These are phyloP conservation scores for Urosaurus nigricauda DNA, from an alignment of 2,797 vertebrate species.

Conservation along the genomic window DNA sequence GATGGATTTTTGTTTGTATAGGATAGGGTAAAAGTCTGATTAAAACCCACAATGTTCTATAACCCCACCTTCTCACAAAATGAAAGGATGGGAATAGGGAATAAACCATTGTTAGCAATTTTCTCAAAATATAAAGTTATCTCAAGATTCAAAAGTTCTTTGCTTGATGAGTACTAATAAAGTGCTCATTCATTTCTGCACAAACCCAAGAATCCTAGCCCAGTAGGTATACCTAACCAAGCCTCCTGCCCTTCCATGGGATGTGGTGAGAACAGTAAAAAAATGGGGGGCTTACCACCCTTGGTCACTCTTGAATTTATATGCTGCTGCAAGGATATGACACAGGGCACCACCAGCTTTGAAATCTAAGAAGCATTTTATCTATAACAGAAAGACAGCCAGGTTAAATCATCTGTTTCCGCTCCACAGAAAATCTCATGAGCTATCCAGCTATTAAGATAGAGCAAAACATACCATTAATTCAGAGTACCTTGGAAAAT, in stretches of 20 bases:
- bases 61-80: not conserved
- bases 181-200: not conserved
- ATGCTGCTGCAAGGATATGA: slow-evolving; percentile 96
- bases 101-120: not conserved
- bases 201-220: not conserved
- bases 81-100: not conserved
- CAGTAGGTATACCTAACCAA: not conserved
- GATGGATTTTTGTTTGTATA: no score
- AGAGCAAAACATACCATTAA: not conserved
- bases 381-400: slow-evolving; percentile 78
- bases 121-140: not conserved
- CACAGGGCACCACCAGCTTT: slow-evolving; percentile 95
- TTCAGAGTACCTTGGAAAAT: not conserved
- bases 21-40: not conserved
- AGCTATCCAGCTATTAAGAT: not conserved
- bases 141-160: not conserved
- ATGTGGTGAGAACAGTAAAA: slow-evolving; percentile 6
- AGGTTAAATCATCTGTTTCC: not conserved
- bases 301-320: slow-evolving; percentile 99
- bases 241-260: not conserved
- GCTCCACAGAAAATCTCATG: not conserved
- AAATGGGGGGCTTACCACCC: slow-evolving; percentile 90
- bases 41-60: not conserved
- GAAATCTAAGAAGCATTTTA: slow-evolving; percentile 98
- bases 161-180: not conserved